Evolutionary conservation across 92 coral and sea anemone species (phyloP).

Genomic region (Phymanthus crucifer): DNA sequence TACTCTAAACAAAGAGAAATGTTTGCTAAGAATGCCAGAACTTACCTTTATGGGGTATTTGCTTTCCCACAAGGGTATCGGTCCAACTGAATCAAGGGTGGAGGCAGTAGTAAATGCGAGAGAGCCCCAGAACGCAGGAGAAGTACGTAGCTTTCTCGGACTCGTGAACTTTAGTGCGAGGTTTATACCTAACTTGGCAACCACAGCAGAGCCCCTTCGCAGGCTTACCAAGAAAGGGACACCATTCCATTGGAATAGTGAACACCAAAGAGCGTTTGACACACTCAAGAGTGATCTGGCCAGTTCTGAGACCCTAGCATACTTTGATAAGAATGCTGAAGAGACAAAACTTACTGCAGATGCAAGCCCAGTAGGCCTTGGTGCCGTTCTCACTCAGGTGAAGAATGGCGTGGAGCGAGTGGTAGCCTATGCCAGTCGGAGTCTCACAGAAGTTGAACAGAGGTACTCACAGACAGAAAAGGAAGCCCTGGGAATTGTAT

Average conservation of each 20-base stretch:
- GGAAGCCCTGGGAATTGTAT: background rate
- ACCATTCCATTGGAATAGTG: slow-evolving; percentile 6
- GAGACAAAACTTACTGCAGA: slow-evolving; percentile 36
- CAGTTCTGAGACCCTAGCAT: slow-evolving; percentile 29
- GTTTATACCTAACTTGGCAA: background rate
- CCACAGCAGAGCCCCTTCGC: no score
- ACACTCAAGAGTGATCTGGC: slow-evolving; percentile 29
- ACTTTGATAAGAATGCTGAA: slow-evolving; percentile 45
- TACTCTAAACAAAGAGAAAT: background rate
- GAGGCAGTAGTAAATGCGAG: slow-evolving; percentile 34
- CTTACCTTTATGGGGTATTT: background rate
- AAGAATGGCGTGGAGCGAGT: background rate
- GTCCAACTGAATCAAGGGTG: background rate
- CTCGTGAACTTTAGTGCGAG: background rate
- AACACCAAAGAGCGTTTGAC: slow-evolving; percentile 42
- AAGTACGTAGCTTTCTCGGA: slow-evolving; percentile 9
- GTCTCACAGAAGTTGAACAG: slow-evolving; percentile 6
- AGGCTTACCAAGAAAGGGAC: no score
- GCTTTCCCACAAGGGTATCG: slow-evolving; percentile 20
- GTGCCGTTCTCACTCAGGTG: slow-evolving; percentile 3
- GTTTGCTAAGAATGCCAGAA: background rate
- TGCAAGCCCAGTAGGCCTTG: slow-evolving; percentile 23
- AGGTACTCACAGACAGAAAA: slow-evolving; percentile 6
- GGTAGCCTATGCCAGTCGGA: slow-evolving; percentile 10
- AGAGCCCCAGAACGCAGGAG: slow-evolving; percentile 26